Conservation (phyloP, 2,113 vertebrate genomes). For the Austrofundulus limnaeus region DNA sequence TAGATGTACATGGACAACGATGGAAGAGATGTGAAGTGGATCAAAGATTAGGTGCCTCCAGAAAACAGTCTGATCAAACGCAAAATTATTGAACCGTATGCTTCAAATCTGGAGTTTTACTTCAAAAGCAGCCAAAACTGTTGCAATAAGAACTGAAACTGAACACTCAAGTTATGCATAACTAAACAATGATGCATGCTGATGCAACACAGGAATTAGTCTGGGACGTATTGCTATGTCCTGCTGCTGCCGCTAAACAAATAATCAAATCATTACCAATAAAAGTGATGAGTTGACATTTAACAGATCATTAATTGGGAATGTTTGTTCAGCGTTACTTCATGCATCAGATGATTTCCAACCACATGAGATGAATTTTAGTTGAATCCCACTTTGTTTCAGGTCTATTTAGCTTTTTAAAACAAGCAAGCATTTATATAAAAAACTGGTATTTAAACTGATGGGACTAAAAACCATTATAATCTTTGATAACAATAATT, state of each 20-base stretch:
- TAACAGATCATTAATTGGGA: slow-evolving; percentile 2
- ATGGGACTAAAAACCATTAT: too few species aligned
- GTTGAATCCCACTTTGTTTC: background rate
- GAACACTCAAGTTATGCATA: background rate
- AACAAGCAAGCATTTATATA: too few species aligned
- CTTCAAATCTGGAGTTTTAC: background rate
- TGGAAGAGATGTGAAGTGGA: background rate
- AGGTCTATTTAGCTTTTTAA: background rate
- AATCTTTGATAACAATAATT: too few species aligned
- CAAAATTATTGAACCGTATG: background rate
- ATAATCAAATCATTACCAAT: background rate
- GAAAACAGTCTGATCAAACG: background rate
- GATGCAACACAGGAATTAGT: slow-evolving; percentile 1
- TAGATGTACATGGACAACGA: slow-evolving; percentile 1
- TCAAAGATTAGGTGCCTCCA: slow-evolving; percentile 1
- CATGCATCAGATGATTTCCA: background rate
- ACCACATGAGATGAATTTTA: background rate
- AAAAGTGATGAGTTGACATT: background rate
- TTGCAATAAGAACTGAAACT: background rate
- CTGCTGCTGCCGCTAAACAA: background rate
- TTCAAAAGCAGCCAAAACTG: background rate
- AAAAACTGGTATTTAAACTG: too few species aligned
- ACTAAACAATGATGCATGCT: background rate
- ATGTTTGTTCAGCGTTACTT: background rate
- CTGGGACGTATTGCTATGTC: background rate